A percentile compares a stretch with the other conserved stretches of the same genome.
These are phyloP conservation scores for Chionis minor DNA, from an alignment of 2,113 vertebrate species.

Conservation along the genomic window DNA sequence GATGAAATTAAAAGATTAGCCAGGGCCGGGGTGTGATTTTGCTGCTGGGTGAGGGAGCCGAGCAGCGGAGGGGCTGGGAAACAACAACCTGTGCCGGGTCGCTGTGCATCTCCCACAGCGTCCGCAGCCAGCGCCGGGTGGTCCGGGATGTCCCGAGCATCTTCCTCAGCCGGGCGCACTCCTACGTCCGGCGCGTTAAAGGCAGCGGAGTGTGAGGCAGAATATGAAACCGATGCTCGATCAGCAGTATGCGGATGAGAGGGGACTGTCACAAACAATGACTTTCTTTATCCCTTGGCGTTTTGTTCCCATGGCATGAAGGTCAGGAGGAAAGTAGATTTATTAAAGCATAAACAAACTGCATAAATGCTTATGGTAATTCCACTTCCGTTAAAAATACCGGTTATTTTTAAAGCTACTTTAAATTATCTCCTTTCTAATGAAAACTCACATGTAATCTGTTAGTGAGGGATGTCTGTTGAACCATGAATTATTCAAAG, in stretches of 20 bases:
- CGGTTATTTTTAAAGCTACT: conserved; percentile 78
- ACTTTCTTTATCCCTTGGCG: conserved; percentile 72
- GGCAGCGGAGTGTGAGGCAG: background rate
- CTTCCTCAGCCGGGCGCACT: background rate
- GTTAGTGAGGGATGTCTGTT: conserved; percentile 74
- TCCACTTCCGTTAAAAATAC: conserved; percentile 79
- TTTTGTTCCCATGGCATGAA: conserved; percentile 76
- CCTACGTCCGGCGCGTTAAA: fast-evolving
- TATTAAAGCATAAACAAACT: conserved; percentile 75
- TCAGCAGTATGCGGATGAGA: background rate
- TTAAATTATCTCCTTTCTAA: conserved; percentile 79
- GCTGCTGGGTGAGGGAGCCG: background rate
- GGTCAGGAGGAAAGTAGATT: conserved; percentile 75
- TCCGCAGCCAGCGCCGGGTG: background rate
- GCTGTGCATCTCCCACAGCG: background rate
- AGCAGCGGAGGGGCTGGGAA: background rate
- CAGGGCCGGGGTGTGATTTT: fast-evolving
- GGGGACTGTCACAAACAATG: background rate
- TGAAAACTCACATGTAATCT: conserved; percentile 89
- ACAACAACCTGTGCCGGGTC: fast-evolving
- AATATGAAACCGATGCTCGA: background rate
- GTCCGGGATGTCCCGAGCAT: background rate
- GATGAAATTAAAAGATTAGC: background rate
- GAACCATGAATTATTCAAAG: conserved; percentile 95
- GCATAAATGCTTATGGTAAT: conserved; percentile 79